phyloP scores from a whole-genome alignment of 2,797 vertebrate species.

The Aythya fuligula region DNA sequence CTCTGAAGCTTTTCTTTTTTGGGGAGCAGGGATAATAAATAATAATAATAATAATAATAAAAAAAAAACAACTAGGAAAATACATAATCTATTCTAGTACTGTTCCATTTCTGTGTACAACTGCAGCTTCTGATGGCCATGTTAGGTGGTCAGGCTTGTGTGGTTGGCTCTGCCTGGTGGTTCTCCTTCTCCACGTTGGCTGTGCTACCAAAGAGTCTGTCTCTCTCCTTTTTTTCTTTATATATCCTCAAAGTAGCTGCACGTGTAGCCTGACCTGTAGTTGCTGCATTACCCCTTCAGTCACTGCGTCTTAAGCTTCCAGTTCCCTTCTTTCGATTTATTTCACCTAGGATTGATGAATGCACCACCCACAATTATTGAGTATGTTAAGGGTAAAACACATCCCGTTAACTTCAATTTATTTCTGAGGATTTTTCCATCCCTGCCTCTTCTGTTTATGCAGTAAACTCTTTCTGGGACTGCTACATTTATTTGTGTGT shows the following conservation, averaged over 20 bases:
- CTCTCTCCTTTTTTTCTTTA: background rate
- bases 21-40: background rate
- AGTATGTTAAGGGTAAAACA: background rate
- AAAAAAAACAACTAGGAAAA: background rate
- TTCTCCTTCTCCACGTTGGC: background rate
- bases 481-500: background rate
- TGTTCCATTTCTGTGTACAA: conserved; percentile 53
- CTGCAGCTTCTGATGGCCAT: background rate
- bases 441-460: background rate
- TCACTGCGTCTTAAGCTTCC: background rate
- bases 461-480: background rate
- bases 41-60: background rate
- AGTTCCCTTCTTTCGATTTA: background rate
- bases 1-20: conserved; percentile 23
- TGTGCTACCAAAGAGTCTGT: background rate
- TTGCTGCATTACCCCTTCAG: background rate
- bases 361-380: background rate
- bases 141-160: background rate
- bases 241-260: background rate
- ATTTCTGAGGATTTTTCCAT: background rate
- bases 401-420: background rate
- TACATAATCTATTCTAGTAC: conserved; percentile 42
- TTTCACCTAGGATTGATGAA: background rate
- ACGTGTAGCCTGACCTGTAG: background rate
- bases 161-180: background rate